phyloP scores from a whole-genome alignment of 2,888 invertebrate species.

The Cloeon dipterum region DNA sequence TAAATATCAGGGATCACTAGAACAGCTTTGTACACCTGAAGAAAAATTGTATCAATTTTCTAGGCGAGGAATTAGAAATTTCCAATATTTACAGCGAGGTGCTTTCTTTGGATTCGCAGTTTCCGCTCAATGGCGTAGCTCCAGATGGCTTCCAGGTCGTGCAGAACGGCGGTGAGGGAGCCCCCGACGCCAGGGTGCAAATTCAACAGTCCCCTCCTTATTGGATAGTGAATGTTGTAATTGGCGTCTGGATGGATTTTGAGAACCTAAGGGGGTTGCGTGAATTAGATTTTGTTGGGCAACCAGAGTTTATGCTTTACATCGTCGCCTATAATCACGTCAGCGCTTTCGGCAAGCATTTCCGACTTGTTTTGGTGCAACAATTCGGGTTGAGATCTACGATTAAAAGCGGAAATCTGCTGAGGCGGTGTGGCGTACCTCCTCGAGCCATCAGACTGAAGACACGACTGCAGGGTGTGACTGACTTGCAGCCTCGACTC shows the following conservation, averaged over 20 bases:
- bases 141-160: slow-evolving; percentile 79
- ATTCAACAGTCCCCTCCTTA: slow-evolving; percentile 69
- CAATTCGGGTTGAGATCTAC: slow-evolving; percentile 47
- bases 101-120: slow-evolving; percentile 43
- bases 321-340: slow-evolving; percentile 54
- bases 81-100: slow-evolving; percentile 19
- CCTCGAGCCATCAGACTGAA: slow-evolving; percentile 59
- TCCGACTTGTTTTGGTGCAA: slow-evolving; percentile 31
- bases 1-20: slow-evolving; percentile 78
- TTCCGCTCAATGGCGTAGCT: slow-evolving; percentile 49
- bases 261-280: slow-evolving; percentile 23
- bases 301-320: slow-evolving; percentile 19
- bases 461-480: slow-evolving; percentile 62
- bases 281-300: background rate
- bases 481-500: slow-evolving; percentile 64
- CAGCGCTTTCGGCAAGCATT: slow-evolving; percentile 35
- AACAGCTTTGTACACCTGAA: slow-evolving; percentile 64
- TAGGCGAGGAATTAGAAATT: background rate
- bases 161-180: slow-evolving; percentile 57
- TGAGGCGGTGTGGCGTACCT: slow-evolving; percentile 70
- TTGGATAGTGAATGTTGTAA: slow-evolving; percentile 79
- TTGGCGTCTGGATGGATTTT: slow-evolving; percentile 39
- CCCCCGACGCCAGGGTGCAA: slow-evolving; percentile 65
- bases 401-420: slow-evolving; percentile 72
- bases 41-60: slow-evolving; percentile 20